phyloP scores from a whole-genome alignment of 2,888 invertebrate genomes.

The Emmelina monodactyla region DNA sequence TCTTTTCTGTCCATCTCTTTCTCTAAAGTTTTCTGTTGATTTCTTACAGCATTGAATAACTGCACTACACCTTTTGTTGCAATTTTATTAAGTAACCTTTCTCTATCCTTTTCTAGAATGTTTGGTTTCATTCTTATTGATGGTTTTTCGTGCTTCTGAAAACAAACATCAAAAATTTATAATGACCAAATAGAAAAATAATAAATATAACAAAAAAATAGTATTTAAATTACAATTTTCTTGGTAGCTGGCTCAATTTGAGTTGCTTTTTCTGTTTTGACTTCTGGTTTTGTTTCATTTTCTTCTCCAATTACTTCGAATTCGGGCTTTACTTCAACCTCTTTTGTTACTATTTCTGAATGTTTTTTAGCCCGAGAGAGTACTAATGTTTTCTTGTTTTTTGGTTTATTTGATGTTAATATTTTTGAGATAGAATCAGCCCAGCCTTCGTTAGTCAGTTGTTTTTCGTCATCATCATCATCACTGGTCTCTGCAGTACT shows the following conservation, averaged over 20 bases:
- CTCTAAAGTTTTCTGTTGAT: constrained; percentile 82
- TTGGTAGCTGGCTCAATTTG: constrained; percentile 34
- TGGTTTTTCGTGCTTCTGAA: constrained; percentile 69
- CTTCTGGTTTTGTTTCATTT: constrained; percentile 45
- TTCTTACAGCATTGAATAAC: constrained; percentile 87
- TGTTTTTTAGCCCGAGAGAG: constrained; percentile 82
- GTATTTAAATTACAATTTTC: constrained; percentile 45
- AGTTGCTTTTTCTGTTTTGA: constrained; percentile 30
- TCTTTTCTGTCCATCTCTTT: constrained; percentile 75
- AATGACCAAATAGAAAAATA: neutral
- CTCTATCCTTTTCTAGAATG: constrained; percentile 77
- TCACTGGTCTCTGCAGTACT: constrained; percentile 24
- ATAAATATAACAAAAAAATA: neutral
- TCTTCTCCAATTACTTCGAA: constrained; percentile 75
- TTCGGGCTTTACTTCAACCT: constrained; percentile 51
- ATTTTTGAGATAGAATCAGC: constrained; percentile 85
- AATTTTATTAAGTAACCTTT: constrained; percentile 79
- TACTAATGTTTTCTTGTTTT: constrained; percentile 76
- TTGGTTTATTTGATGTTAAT: constrained; percentile 76
- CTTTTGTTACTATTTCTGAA: constrained; percentile 55
- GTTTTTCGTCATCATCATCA: constrained; percentile 17
- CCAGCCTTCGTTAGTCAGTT: constrained; percentile 75
- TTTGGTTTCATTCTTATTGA: constrained; percentile 79
- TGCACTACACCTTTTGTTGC: constrained; percentile 94
- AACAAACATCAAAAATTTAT: constrained; percentile 17